Evolutionary conservation across 2,113 vertebrate genomes (phyloP), one percentile per base, ranked within the genome.

Genomic region (Xerus inauris): DNA sequence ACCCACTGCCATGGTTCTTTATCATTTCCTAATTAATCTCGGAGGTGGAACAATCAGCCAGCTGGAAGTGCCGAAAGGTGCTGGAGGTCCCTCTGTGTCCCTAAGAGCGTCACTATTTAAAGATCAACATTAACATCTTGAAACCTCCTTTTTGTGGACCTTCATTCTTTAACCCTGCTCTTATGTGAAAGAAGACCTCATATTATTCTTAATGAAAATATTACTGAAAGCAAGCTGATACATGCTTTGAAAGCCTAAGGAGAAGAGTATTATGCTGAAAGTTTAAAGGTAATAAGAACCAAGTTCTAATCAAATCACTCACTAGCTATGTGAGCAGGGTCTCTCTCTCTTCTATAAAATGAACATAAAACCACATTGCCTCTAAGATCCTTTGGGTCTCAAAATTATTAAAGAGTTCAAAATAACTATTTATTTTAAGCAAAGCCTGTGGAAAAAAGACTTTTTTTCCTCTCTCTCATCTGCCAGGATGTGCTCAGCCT

Each of bases 21-120:
- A 38, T 95, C 89, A 96, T 94, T 96, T 72, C 59, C n/a, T 73
- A 97, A 59, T 69, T 97, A 94, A 96, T 77, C 79, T 95, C 94
- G 73, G 45, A 28, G 75, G 96, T 89, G 87, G 84, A 95, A n/a
- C 54, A 97, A 35, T 87, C 92, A 96, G 49, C 17, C 71, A 94
- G 57, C 0, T 87, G 47, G 86, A n/a, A 57, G 49, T 92, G 77
- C 76, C 97, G 77, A 92, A 54, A 49, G 65, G 87, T 35, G 54
- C 59, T 79, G 26, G 69, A 75, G 35, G 59, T 69, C 45, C 65
- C 82, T 10, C 38, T 57, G 75, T 8, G 26, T 67, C 19, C 3
- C 32, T 13, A 35, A 72, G 95, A 19, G 22, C 85, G 94, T 81
- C 24, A 77, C 51, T 71, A 16, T 19, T 88, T 91, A 67, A 93